A percentile compares a stretch with the other conserved stretches of the same genome.
Evolutionary conservation across 2,113 vertebrate genomes (phyloP).

Genomic region (Pseudorasbora parva): DNA sequence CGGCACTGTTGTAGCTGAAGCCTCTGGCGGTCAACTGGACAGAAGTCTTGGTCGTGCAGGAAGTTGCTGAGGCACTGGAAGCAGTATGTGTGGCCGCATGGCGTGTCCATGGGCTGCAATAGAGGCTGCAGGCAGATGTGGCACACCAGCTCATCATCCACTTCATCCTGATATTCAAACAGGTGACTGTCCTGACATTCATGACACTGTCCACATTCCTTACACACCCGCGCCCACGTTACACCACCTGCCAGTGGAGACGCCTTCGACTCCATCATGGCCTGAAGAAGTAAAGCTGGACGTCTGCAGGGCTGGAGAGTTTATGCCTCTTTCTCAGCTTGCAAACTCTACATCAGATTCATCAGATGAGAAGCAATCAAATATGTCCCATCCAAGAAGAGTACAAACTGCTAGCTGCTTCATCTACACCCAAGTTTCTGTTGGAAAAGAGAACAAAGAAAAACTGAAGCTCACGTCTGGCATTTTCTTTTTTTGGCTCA

Average conservation of each 20-base stretch:
- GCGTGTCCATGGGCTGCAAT: constrained; percentile 89
- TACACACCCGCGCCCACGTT: constrained; percentile 78
- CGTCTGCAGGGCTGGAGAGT: not conserved
- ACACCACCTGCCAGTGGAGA: constrained; percentile 35
- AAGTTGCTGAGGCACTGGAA: constrained; percentile 88
- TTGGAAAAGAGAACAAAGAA: constrained; percentile 63
- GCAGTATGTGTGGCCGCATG: constrained; percentile 91
- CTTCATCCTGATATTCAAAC: constrained; percentile 91
- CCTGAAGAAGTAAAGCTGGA: constrained; percentile 48
- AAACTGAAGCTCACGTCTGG: constrained; percentile 51
- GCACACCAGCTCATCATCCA: constrained; percentile 89
- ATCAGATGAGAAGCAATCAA: not conserved
- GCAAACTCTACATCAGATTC: not conserved
- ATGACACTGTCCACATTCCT: constrained; percentile 87
- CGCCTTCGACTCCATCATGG: constrained; percentile 76
- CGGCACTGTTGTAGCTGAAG: constrained; percentile 86
- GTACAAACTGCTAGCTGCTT: constrained; percentile 44
- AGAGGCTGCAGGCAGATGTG: constrained; percentile 92
- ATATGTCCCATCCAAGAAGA: constrained; percentile 37
- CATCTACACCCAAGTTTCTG: constrained; percentile 68
- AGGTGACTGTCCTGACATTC: constrained; percentile 83
- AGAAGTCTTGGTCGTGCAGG: constrained; percentile 88
- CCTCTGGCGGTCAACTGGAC: constrained; percentile 87
- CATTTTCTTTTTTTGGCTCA: constrained; percentile 57
- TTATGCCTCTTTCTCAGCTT: constrained; percentile 3